Evolutionary conservation across 2,113 vertebrate species (phyloP).

Genomic region (Rallus limicola): DNA sequence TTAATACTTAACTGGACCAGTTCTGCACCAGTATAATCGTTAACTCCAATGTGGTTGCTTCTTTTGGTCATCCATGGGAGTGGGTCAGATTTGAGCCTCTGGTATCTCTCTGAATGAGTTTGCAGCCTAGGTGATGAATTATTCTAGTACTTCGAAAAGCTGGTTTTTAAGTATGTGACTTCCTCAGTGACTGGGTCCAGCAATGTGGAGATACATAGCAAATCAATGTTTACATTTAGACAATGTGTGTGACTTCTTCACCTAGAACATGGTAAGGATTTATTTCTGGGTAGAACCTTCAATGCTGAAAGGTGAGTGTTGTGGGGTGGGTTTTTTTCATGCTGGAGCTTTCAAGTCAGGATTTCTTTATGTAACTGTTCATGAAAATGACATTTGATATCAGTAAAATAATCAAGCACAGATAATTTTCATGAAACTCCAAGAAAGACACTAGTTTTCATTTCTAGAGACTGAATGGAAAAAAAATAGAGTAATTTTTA

Average conservation of each 20-base stretch:
- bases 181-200: not conserved
- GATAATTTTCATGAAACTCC: not conserved
- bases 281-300: not conserved
- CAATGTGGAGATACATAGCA: not conserved
- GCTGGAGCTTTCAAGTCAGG: not conserved
- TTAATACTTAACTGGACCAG: not conserved
- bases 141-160: not conserved
- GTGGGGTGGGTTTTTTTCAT: not conserved
- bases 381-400: not conserved
- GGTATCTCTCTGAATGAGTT: rapidly evolving
- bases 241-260: not conserved
- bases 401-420: not conserved
- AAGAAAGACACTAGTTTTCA: not conserved
- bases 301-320: not conserved
- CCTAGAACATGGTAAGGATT: not conserved
- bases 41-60: not conserved
- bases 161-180: not conserved
- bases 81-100: not conserved
- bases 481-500: not conserved
- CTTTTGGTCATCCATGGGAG: not conserved
- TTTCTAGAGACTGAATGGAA: not conserved
- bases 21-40: not conserved
- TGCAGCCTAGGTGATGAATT: not conserved
- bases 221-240: not conserved
- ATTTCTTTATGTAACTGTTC: not conserved